Evolutionary conservation across 2,113 vertebrate genomes (phyloP), one percentile per base, ranked within the genome.

Genomic region (Rutilus rutilus): DNA sequence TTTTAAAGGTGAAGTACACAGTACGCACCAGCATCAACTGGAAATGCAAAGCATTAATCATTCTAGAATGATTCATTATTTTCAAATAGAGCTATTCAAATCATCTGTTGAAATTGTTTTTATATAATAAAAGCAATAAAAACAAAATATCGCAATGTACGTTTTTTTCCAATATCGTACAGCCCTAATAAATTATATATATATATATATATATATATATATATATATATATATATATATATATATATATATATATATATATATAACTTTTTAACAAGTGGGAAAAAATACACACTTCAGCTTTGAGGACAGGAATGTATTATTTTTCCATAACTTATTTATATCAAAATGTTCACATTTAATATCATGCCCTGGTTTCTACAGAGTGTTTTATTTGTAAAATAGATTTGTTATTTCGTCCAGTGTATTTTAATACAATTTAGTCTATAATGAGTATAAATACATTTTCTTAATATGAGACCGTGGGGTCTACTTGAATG

Each of bases 401-500:
- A 81, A 47, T 39, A 27, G 36, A 62, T 80, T 30, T 52, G 11
- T 52, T 1, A 42, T 67, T 30, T 65, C 0, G 1, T 33, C 0
- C 10, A 50, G 17, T 69, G 17, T 82, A 82, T 67, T 67, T 52
- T 30, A 67, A 33, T 30, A 47, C 79, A 52, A 8, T 82, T 5
- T 30, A 82, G 1, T 33, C 10, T 30, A 10, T 33, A 67, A 82
- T 82, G 27, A 52, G 23, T 8, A 21, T 80, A 81, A 45, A 64
- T 81, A 3, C 11, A 33, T 65, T 81, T 12, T 80, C 57, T 81
- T 30, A 30, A 81, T 67, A 6, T 30, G 27, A 77, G 47, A 33
- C 60, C 67, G 78, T 50, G 5, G 36, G 42, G 59, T 81, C n/a
- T 81, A 30, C 60, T 81, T 50, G n/a, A 81, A 65, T 65, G 25